Base-by-base conservation (phyloP, 2,113 vertebrate genomes). In the Macaca mulatta region DNA sequence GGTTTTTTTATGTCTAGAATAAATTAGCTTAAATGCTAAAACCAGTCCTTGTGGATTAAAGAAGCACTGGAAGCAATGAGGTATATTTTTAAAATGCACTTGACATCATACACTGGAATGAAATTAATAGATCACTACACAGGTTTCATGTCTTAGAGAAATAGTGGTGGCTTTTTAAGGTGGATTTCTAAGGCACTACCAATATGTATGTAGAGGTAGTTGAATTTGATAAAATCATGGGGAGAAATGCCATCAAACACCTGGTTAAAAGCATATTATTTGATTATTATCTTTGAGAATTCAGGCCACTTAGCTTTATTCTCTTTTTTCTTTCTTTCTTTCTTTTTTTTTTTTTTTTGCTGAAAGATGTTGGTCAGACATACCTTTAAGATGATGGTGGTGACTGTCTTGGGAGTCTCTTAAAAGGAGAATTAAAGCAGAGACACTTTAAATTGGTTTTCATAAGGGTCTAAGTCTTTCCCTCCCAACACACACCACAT, bases 11-110 rank as follows among this genome's bases (percentile, higher is more conserved):
- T 90, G 75, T 90, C 50, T 88, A 67, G 55, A 48, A 64, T 95
- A 94, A 94, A 96, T 97, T 84, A 88, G 80, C 90, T 96, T 88
- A 97, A 98, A 97, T 32, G 52, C 82, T 96, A 72, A 97, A 77
- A 93, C 57, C 74, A 84, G 50, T 94, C 70, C 75, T 92, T 89
- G n/a, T 86, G 79, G 61, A 91, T 95, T 96, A 93, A 91, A 96
- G 92, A 96, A 97, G 70, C 80, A 45, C 93, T 96, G 82, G 50
- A 95, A 93, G 82, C 67, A 43, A 40, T 52, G 35, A 72, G 48
- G 43, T 79, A n/a, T 92, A 61, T 97, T 96, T 97, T 95, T 6
- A 11, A 97, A 93, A 89, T 83, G n/a, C 23, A 81, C 64, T 97
- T 97, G 89, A 84, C 83, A 69, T 96, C 85, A 85, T 57, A 64